Percentiles rank a stretch among this genome's conserved stretches.
These are phyloP conservation scores for Zaprionus inermis DNA, from an alignment of 1,140 invertebrate species.

Conservation along the genomic window DNA sequence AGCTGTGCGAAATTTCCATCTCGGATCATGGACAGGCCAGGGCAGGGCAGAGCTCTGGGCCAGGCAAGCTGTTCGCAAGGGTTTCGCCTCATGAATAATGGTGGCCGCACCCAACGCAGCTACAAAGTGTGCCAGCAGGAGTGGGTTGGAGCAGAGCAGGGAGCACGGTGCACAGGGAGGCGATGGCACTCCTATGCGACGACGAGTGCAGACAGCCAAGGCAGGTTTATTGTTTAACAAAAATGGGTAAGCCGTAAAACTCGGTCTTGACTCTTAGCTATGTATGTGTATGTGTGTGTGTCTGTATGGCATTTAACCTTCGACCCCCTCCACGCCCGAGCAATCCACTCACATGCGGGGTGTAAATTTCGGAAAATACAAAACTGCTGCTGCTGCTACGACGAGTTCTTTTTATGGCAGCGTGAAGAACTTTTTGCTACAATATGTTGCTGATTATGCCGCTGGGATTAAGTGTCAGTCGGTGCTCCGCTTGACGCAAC, in stretches of 20 bases:
- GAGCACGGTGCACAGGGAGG: background rate
- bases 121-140: constrained; percentile 11
- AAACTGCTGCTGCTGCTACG: constrained; percentile 50
- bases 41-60: background rate
- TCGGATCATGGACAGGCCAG: background rate
- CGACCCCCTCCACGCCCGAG: constrained; percentile 7
- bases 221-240: constrained; percentile 71
- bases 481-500: constrained; percentile 41
- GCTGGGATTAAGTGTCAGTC: constrained; percentile 80
- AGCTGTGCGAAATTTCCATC: constrained; percentile 31
- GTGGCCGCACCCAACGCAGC: constrained; percentile 37
- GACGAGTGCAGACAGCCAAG: constrained; percentile 65
- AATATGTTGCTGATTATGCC: constrained; percentile 82
- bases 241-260: constrained; percentile 77
- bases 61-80: constrained; percentile 9
- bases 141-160: background rate
- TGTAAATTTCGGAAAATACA: constrained; percentile 66
- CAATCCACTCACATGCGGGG: constrained; percentile 32
- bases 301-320: constrained; percentile 60
- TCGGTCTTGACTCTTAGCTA: constrained; percentile 8
- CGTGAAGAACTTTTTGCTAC: constrained; percentile 74
- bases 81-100: constrained; percentile 50
- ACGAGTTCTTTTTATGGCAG: constrained; percentile 48
- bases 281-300: constrained; percentile 2
- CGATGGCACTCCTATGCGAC: constrained; percentile 59